phyloP scores from a whole-genome alignment of 2,797 vertebrate genomes.

The Todus mexicanus region DNA sequence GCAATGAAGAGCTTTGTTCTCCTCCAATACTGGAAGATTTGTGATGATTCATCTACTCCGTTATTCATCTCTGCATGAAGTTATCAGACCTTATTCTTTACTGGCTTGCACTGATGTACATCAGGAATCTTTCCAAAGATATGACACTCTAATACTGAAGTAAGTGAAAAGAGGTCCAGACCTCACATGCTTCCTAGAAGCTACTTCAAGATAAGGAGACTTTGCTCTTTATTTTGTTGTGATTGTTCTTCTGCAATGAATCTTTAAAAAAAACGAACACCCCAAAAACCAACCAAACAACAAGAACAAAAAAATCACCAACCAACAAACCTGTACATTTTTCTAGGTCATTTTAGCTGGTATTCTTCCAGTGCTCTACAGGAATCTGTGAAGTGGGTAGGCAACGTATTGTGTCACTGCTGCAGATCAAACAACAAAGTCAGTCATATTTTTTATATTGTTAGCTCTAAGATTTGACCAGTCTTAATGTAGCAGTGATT shows the following conservation, averaged over 20 bases:
- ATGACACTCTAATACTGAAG: neutral
- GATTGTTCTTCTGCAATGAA: neutral
- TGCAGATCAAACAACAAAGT: neutral
- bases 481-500: neutral
- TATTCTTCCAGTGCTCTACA: neutral
- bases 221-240: neutral
- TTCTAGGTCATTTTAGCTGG: neutral
- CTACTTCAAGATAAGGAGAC: neutral
- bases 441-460: neutral
- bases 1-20: conserved; percentile 11
- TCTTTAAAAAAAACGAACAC: neutral
- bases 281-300: no score
- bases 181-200: neutral
- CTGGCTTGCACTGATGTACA: neutral
- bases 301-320: neutral
- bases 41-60: neutral
- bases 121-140: conserved; percentile 21
- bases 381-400: neutral
- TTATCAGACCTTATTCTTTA: conserved; percentile 6
- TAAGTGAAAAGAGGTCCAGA: neutral
- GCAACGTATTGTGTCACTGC: neutral
- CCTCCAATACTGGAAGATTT: neutral
- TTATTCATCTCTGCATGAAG: conserved; percentile 7
- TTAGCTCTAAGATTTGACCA: neutral
- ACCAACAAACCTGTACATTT: neutral